phyloP scores from a whole-genome alignment of 2,113 vertebrate species.

The Syngnathoides biaculeatus region DNA sequence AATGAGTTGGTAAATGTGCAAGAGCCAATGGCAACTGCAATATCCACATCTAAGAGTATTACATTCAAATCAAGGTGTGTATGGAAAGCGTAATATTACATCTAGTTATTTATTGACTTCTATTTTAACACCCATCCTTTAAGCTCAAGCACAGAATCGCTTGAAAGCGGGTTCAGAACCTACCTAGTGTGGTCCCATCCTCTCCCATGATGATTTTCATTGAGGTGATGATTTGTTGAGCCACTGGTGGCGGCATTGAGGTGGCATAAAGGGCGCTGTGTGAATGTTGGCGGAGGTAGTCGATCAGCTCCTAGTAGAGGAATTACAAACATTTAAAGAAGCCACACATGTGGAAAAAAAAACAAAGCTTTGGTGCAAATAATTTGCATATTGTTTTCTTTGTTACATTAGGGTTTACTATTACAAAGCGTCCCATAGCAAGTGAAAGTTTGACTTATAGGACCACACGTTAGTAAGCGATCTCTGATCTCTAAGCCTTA shows the following conservation, averaged over 20 bases:
- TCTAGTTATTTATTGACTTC: not conserved
- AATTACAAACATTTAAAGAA: not conserved
- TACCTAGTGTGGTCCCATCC: conserved; percentile 86
- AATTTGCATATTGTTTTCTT: not conserved
- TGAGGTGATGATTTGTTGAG: conserved; percentile 87
- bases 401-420: not conserved
- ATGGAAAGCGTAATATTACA: not conserved
- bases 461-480: no score
- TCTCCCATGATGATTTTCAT: conserved; percentile 95
- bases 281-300: conserved; percentile 88
- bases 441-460: not conserved
- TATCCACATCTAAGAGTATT: no score
- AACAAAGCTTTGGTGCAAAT: not conserved
- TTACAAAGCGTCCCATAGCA: not conserved
- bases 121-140: not conserved
- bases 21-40: no score
- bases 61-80: no score
- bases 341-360: not conserved
- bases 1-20: no score
- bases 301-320: conserved; percentile 82
- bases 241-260: conserved; percentile 86
- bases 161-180: conserved; percentile 29
- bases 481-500: not conserved
- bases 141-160: not conserved
- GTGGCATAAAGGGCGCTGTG: conserved; percentile 91